These are phyloP conservation scores for Nymphalis urticae DNA, from an alignment of 2,888 invertebrate genomes.

Conservation along the genomic window DNA sequence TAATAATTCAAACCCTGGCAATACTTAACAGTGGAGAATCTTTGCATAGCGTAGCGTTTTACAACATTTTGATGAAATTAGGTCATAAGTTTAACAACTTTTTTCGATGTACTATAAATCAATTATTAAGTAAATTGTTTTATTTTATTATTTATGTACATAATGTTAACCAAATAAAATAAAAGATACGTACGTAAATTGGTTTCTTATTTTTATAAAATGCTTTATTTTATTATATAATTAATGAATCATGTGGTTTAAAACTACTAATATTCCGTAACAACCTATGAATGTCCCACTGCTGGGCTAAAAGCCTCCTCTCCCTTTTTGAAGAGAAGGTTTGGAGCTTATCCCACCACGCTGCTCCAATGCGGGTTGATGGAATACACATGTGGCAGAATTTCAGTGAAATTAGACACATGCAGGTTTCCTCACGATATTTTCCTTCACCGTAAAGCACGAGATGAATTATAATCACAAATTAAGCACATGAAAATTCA, in stretches of 20 bases:
- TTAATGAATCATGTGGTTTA: background rate
- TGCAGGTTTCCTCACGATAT: no score
- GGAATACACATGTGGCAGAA: no score
- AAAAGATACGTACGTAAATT: conserved; percentile 55
- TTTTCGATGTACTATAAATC: conserved; percentile 49
- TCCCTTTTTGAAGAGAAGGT: no score
- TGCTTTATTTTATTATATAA: background rate
- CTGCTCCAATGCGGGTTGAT: no score
- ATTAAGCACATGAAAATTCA: no score
- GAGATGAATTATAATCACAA: no score
- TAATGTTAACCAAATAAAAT: conserved; percentile 61
- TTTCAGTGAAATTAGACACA: no score
- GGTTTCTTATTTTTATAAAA: conserved; percentile 38
- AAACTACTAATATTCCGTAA: background rate
- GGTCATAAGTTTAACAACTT: conserved; percentile 53
- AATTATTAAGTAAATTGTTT: conserved; percentile 49
- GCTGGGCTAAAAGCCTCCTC: no score
- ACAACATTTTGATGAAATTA: conserved; percentile 60
- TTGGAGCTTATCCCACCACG: no score
- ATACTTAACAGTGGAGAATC: conserved; percentile 64
- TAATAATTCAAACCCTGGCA: conserved; percentile 48
- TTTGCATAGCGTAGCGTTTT: conserved; percentile 59
- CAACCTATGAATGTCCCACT: no score
- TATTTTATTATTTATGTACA: conserved; percentile 71
- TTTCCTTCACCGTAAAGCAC: no score